These are phyloP conservation scores for Tortrix viridana DNA, from an alignment of 2,888 invertebrate species.

Conservation along the genomic window DNA sequence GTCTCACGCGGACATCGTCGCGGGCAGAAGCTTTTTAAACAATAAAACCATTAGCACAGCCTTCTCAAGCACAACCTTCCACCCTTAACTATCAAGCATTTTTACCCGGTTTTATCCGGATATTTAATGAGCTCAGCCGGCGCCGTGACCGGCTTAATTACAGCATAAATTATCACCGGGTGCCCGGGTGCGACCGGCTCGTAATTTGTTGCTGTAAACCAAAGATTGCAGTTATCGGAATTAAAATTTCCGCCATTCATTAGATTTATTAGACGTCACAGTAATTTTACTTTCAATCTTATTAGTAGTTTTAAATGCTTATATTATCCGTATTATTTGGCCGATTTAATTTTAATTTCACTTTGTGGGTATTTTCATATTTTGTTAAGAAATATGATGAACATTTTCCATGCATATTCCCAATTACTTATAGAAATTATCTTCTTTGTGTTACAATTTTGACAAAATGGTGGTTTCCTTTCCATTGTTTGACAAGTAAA, in stretches of 20 bases:
- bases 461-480: too few relatives aligned
- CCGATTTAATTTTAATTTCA: too few relatives aligned
- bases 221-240: constrained; percentile 17
- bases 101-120: constrained; percentile 21
- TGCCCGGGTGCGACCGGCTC: not conserved
- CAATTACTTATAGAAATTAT: too few relatives aligned
- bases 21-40: not conserved
- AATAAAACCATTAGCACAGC: not conserved
- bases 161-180: constrained; percentile 23
- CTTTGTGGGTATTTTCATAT: too few relatives aligned
- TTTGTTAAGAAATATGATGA: too few relatives aligned
- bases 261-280: constrained; percentile 17
- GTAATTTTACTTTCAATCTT: too few relatives aligned
- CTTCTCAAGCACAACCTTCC: not conserved
- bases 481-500: too few relatives aligned
- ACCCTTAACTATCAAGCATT: constrained; percentile 19
- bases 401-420: too few relatives aligned
- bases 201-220: constrained; percentile 11
- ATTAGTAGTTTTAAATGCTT: too few relatives aligned
- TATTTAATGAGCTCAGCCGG: constrained; percentile 30
- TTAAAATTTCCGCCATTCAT: constrained; percentile 11
- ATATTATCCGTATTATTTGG: too few relatives aligned
- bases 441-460: too few relatives aligned
- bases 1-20: too few relatives aligned
- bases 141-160: constrained; percentile 28